phyloP scores from a whole-genome alignment of 2,888 invertebrate genomes.

The Euclidia mi region DNA sequence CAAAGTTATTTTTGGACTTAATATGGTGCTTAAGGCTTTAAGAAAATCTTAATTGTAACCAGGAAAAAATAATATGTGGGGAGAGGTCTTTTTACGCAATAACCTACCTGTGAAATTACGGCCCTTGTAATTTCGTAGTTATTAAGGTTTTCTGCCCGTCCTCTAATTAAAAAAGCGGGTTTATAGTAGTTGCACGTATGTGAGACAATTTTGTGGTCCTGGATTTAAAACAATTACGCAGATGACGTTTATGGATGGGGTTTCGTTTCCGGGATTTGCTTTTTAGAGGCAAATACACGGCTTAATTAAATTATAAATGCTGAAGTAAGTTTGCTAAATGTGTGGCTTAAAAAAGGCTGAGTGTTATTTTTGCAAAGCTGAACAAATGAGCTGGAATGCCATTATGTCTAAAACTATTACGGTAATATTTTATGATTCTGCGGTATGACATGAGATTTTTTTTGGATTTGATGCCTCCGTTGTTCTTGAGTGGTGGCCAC shows the following conservation, averaged over 20 bases:
- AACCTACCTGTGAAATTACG: conserved; percentile 54
- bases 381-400: too few relatives aligned
- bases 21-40: conserved; percentile 12
- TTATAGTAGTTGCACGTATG: conserved; percentile 38
- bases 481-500: too few relatives aligned
- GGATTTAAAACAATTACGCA: conserved; percentile 30
- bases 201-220: conserved; percentile 13
- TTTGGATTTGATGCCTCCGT: too few relatives aligned
- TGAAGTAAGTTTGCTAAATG: too few relatives aligned
- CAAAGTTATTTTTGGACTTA: conserved; percentile 22
- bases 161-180: conserved; percentile 37
- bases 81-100: conserved; percentile 32
- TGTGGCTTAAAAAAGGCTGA: too few relatives aligned
- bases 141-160: conserved; percentile 29
- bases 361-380: too few relatives aligned
- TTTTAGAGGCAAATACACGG: neutral
- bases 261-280: conserved; percentile 8
- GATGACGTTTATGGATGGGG: conserved; percentile 13
- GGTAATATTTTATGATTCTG: too few relatives aligned
- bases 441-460: too few relatives aligned
- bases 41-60: conserved; percentile 40
- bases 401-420: too few relatives aligned
- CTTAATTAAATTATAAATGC: neutral
- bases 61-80: conserved; percentile 33
- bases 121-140: conserved; percentile 49